A percentile compares a stretch with the other conserved stretches of the same genome.
These are phyloP conservation scores for Pimephales promelas DNA, from an alignment of 2,113 vertebrate genomes.

Conservation along the genomic window DNA sequence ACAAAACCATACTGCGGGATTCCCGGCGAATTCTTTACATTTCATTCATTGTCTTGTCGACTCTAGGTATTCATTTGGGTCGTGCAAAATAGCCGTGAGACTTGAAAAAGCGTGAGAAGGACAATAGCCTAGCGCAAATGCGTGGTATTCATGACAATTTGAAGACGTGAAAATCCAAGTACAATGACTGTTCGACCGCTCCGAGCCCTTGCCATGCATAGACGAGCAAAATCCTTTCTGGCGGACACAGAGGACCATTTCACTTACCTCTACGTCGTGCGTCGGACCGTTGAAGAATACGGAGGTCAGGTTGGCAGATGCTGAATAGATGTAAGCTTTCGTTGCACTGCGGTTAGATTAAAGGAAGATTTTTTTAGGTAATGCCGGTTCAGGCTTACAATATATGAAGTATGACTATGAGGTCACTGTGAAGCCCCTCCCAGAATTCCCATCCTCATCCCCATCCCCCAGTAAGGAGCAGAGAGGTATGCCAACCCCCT, in stretches of 20 bases:
- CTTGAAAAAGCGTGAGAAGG: not conserved
- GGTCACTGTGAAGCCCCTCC: slow-evolving; percentile 54
- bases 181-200: slow-evolving; percentile 9
- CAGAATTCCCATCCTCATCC: slow-evolving; percentile 23
- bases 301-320: slow-evolving; percentile 49
- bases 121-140: not conserved
- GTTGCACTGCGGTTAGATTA: slow-evolving; percentile 20
- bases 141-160: not conserved
- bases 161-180: slow-evolving; percentile 2
- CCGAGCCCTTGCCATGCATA: slow-evolving; percentile 16
- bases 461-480: slow-evolving; percentile 37
- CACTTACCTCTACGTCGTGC: slow-evolving; percentile 31
- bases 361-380: slow-evolving; percentile 46
- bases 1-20: not conserved
- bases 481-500: slow-evolving; percentile 35
- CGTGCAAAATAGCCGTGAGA: slow-evolving; percentile 54
- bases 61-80: slow-evolving; percentile 31
- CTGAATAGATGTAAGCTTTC: slow-evolving; percentile 35
- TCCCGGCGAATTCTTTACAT: slow-evolving; percentile 16
- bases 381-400: slow-evolving; percentile 48
- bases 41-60: slow-evolving; percentile 30
- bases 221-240: slow-evolving; percentile 2
- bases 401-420: slow-evolving; percentile 54
- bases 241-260: not conserved
- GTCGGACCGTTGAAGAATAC: slow-evolving; percentile 31